Evolutionary conservation across 1,140 invertebrate species (phyloP).

Genomic region (Ladona fulva): DNA sequence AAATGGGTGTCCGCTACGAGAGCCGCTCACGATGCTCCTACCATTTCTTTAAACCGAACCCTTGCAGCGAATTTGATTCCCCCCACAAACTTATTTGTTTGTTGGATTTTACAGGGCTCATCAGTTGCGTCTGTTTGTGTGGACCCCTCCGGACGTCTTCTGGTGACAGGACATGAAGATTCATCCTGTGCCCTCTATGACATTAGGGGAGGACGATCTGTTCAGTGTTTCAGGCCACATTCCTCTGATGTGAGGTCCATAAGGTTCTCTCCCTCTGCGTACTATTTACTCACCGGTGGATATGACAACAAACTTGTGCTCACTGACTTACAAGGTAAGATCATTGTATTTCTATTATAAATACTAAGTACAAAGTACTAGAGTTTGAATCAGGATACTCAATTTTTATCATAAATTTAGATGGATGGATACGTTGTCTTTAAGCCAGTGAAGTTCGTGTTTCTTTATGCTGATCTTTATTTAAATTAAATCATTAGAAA

Average conservation of each 20-base stretch:
- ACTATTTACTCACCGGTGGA: slow-evolving; percentile 93
- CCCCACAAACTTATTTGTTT: no score
- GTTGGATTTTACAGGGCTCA: slow-evolving; percentile 54
- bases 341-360: slow-evolving; percentile 18
- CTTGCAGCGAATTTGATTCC: no score
- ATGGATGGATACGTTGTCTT: no score
- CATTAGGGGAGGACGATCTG: slow-evolving; percentile 79
- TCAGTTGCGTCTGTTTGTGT: slow-evolving; percentile 91
- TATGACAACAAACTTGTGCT: slow-evolving; percentile 95
- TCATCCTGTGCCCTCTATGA: slow-evolving; percentile 92
- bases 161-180: slow-evolving; percentile 96
- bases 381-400: no score
- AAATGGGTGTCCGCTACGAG: no score
- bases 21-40: no score
- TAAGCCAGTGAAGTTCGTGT: no score
- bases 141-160: slow-evolving; percentile 85
- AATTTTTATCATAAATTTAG: no score
- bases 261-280: slow-evolving; percentile 93
- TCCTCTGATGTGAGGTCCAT: slow-evolving; percentile 87
- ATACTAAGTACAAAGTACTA: no score
- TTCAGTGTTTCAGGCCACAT: slow-evolving; percentile 94
- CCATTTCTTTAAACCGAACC: no score
- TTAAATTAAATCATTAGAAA: no score
- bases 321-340: slow-evolving; percentile 86
- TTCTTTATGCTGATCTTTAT: no score